Conservation (phyloP, 2,113 vertebrate genomes). For the Telmatochromis bifrenatus region DNA sequence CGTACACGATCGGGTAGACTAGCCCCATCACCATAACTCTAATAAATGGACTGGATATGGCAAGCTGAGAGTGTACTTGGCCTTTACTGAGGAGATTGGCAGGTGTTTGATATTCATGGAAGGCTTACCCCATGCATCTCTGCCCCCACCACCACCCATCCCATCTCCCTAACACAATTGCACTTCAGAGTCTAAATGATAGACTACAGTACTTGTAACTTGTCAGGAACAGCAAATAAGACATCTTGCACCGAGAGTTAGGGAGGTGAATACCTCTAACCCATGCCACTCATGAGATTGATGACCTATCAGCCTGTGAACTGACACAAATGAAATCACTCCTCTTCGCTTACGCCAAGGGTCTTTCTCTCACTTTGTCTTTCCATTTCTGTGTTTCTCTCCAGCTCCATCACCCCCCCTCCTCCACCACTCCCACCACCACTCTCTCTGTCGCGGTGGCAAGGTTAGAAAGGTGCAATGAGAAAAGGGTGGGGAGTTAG, state of each 20-base stretch:
- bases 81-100: slow-evolving; percentile 44
- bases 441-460: background rate
- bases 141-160: background rate
- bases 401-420: background rate
- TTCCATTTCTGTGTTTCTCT: background rate
- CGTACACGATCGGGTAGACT: slow-evolving; percentile 8
- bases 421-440: background rate
- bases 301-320: slow-evolving; percentile 67
- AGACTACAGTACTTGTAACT: slow-evolving; percentile 47
- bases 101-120: slow-evolving; percentile 63
- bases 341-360: slow-evolving; percentile 20
- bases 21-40: slow-evolving; percentile 51
- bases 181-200: slow-evolving; percentile 32
- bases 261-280: slow-evolving; percentile 45
- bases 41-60: slow-evolving; percentile 53
- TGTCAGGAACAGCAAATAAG: slow-evolving; percentile 55
- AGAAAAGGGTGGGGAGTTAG: slow-evolving; percentile 12
- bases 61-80: slow-evolving; percentile 37
- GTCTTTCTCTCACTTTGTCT: background rate
- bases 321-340: slow-evolving; percentile 66
- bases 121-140: background rate
- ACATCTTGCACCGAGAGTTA: slow-evolving; percentile 54
- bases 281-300: slow-evolving; percentile 48
- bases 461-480: slow-evolving; percentile 60
- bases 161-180: background rate